Base-by-base conservation (phyloP, 2,113 vertebrate genomes). In the Lichenostomus cassidix region DNA sequence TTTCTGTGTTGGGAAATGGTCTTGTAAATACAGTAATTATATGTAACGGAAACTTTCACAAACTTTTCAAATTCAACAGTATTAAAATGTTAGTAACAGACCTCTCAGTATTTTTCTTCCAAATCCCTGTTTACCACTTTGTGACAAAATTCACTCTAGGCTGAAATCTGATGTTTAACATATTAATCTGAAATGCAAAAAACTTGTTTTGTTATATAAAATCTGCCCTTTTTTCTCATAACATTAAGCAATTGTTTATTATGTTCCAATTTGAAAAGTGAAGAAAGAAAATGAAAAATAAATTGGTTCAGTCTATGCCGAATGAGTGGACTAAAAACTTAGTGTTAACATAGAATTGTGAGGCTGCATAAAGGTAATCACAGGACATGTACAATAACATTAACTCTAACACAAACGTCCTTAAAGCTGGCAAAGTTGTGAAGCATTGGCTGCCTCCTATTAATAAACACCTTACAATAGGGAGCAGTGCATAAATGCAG, bases 1-100 rank as follows among this genome's bases (percentile, higher is more conserved):
- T 77, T 70, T 65, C 52, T 81, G 33, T 90, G 42, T 18, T 35
- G 46, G 53, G 76, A 96, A 96, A 87, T 82, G 69, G 18, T 88
- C 84, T 80, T 95, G 12, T 69, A 94, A 80, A 41, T 78, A 71
- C 23, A 83, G 56, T 87, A 87, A 96, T 94, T 95, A 92, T 46
- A 56, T 29, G 31, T 39, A 64, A 80, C 24, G 29, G 52, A 95
- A 95, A 94, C 23, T 77, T 94, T 37, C 37, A 91, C 69, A 89
- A 95, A 92, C n/a, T 64, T 94, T 94, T 79, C 44, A 76, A 83
- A 82, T 77, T 83, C 50, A 78, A 80, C 35, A 80, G 16, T 75
- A 87, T 81, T 84, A 41, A 31, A 71, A 59, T 58, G 35, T 58
- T 75, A 81, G 20, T 73, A 83, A 67, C 10, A 81, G 29, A 59